Conservation (phyloP, 1,140 invertebrate species). For the Aphidius gifuensis region DNA sequence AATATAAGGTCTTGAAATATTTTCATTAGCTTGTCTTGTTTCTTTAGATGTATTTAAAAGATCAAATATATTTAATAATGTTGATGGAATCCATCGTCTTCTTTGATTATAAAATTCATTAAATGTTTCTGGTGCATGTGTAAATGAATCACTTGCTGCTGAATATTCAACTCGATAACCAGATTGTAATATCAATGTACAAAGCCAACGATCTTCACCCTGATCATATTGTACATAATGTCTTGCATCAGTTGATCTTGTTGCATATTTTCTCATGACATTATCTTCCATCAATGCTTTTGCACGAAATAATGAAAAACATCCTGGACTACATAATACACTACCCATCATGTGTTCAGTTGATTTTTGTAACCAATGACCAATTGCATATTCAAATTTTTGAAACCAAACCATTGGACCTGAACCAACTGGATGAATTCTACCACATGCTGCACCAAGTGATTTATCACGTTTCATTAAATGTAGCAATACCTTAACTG, state of each 20-base stretch:
- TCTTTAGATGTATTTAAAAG: conserved; percentile 69
- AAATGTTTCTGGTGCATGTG: conserved; percentile 84
- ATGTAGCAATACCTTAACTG: conserved; percentile 82
- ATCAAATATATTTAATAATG: conserved; percentile 85
- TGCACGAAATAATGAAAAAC: conserved; percentile 86
- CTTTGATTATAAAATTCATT: conserved; percentile 87
- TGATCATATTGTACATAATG: conserved; percentile 94
- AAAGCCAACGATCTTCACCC: conserved; percentile 85
- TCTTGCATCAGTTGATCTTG: conserved; percentile 71
- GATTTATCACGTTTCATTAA: conserved; percentile 88
- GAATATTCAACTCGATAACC: conserved; percentile 86
- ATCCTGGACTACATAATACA: conserved; percentile 86
- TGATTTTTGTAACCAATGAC: conserved; percentile 94
- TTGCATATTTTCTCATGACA: conserved; percentile 85
- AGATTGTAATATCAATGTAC: conserved; percentile 79
- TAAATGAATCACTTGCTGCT: conserved; percentile 89
- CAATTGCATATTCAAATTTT: conserved; percentile 90
- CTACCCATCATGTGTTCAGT: conserved; percentile 89
- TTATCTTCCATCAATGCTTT: conserved; percentile 88
- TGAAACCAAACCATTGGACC: conserved; percentile 93
- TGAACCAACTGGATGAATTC: conserved; percentile 86
- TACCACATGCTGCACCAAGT: conserved; percentile 85
- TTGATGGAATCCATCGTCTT: conserved; percentile 85
- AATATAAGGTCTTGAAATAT: conserved; percentile 82
- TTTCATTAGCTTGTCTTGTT: conserved; percentile 78